These are phyloP conservation scores for Lysandra coridon DNA, from an alignment of 2,888 invertebrate species.

Conservation along the genomic window DNA sequence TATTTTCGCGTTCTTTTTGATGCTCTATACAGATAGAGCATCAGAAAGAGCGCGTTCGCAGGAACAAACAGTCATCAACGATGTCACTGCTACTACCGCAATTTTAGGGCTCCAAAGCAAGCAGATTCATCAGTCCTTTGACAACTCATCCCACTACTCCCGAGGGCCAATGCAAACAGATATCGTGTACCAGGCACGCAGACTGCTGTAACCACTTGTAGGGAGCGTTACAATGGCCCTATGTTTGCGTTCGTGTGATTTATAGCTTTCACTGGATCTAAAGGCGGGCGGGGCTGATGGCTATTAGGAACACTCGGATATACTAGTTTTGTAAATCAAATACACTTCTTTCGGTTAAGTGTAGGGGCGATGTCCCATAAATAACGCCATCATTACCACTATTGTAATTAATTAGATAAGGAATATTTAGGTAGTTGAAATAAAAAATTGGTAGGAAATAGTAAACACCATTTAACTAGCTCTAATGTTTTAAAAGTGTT, in stretches of 20 bases:
- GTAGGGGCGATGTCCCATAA: slow-evolving; percentile 14
- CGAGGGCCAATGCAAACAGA: slow-evolving; percentile 13
- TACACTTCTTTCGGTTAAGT: slow-evolving; percentile 6
- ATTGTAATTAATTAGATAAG: slow-evolving; percentile 3
- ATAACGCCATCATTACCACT: not conserved
- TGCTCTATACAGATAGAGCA: not conserved
- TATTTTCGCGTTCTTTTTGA: not conserved
- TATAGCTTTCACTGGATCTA: slow-evolving; percentile 80
- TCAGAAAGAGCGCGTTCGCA: not conserved
- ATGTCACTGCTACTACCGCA: not conserved
- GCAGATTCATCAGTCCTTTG: not conserved
- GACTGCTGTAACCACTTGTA: slow-evolving; percentile 46
- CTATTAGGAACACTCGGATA: slow-evolving; percentile 56
- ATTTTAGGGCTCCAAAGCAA: not conserved
- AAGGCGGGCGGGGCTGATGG: slow-evolving; percentile 61
- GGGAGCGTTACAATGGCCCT: slow-evolving; percentile 69
- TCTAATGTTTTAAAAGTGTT: no score
- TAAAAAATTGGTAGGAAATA: not conserved
- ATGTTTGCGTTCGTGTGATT: slow-evolving; percentile 80
- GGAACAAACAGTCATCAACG: not conserved
- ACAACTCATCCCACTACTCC: not conserved
- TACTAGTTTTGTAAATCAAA: slow-evolving; percentile 52
- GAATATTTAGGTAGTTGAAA: not conserved
- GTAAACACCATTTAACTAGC: no score
- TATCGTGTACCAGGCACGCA: slow-evolving; percentile 2